A percentile compares a stretch with the other conserved stretches of the same genome.
These are phyloP conservation scores for Craseonycteris thonglongyai DNA, from an alignment of 2,113 vertebrate genomes.

Conservation along the genomic window DNA sequence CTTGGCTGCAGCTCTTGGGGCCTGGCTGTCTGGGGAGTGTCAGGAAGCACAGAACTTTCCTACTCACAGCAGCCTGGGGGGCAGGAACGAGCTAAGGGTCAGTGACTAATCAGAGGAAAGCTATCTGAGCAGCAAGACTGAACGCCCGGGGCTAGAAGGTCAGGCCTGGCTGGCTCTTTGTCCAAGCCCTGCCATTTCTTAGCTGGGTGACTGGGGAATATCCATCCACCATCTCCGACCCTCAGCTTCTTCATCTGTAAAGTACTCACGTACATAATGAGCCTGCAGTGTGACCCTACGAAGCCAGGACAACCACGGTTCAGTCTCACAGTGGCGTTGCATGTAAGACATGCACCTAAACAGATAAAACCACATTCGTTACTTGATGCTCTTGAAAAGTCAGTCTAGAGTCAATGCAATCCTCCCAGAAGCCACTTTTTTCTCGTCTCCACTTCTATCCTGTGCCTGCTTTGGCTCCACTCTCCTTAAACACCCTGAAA, in stretches of 20 bases:
- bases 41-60: conserved; percentile 14
- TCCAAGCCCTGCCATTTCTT: neutral
- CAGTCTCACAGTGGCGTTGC: neutral
- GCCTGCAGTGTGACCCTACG: neutral
- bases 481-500: neutral
- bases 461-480: neutral
- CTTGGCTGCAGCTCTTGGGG: conserved; percentile 48
- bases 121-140: neutral
- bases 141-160: neutral
- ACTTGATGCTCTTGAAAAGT: neutral
- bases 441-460: neutral
- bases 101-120: neutral
- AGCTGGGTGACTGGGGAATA: neutral
- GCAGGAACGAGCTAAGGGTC: neutral
- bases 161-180: neutral
- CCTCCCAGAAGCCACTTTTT: neutral
- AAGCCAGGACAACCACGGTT: neutral
- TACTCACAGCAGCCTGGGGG: neutral
- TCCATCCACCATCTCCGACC: neutral
- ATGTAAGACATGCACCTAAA: neutral
- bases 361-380: neutral
- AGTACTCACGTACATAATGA: neutral
- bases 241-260: neutral
- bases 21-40: conserved; percentile 41
- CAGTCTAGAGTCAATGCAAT: neutral